Conservation (phyloP, 2,888 invertebrate genomes). For the Archips xylosteana region DNA sequence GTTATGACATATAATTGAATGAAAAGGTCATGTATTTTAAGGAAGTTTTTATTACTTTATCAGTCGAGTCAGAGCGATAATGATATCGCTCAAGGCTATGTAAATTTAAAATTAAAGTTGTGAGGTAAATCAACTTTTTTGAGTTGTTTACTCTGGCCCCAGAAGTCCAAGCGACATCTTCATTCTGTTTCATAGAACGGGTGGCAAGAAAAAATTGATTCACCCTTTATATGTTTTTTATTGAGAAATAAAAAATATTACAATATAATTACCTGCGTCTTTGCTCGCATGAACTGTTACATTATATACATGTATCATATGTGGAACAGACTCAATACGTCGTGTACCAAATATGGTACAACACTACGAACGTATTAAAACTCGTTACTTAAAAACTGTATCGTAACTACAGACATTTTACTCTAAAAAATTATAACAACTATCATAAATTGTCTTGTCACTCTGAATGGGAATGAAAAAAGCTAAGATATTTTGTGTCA, state of each 20-base stretch:
- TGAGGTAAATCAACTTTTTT: no score
- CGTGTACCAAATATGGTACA: background rate
- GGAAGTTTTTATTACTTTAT: constrained; percentile 16
- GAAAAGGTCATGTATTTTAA: constrained; percentile 12
- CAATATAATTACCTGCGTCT: no score
- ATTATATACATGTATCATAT: background rate
- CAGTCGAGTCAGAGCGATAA: background rate
- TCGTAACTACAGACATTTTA: background rate
- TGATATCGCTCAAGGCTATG: background rate
- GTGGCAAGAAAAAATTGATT: no score
- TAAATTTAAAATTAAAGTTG: background rate
- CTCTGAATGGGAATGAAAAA: constrained; percentile 18
- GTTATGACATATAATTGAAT: constrained; percentile 1
- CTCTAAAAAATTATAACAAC: constrained; percentile 1
- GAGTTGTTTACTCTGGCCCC: no score
- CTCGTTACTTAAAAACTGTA: background rate
- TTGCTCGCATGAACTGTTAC: no score
- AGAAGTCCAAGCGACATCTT: no score
- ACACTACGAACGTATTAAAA: background rate
- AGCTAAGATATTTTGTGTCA: constrained; percentile 14
- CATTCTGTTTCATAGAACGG: no score
- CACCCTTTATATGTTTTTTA: no score
- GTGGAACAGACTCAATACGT: background rate
- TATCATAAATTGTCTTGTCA: constrained; percentile 15
- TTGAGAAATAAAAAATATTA: no score